These are phyloP conservation scores for Campopleginae sp. DNA, from an alignment of 2,888 invertebrate genomes.

Conservation along the genomic window DNA sequence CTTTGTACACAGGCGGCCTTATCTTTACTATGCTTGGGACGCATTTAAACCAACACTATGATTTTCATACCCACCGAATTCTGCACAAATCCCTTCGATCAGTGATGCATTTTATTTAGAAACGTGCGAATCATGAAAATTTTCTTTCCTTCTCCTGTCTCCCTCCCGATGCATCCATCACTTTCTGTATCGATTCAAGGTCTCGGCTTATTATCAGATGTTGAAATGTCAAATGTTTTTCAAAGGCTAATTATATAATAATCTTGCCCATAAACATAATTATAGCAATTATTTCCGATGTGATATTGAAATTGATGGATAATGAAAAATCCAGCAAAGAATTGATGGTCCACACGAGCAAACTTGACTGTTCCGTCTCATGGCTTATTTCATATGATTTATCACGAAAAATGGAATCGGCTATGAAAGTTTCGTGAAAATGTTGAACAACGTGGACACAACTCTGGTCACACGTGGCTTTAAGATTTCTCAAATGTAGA, in stretches of 20 bases:
- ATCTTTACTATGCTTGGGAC: background rate
- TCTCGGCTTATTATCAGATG: background rate
- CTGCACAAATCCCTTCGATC: background rate
- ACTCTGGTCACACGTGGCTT: too few species aligned
- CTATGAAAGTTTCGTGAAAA: background rate
- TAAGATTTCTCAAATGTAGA: too few species aligned
- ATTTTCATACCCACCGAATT: background rate
- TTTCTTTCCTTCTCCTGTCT: background rate
- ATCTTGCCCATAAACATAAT: background rate
- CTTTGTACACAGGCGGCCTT: background rate
- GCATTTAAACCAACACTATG: background rate
- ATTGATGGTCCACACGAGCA: background rate
- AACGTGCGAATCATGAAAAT: background rate
- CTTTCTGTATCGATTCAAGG: background rate
- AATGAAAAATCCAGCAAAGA: background rate
- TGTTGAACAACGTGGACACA: background rate
- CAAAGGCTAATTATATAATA: background rate
- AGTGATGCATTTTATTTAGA: background rate
- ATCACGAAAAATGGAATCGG: background rate
- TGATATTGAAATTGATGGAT: background rate
- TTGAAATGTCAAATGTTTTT: background rate
- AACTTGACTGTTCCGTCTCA: background rate
- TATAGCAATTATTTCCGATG: background rate
- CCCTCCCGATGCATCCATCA: background rate
- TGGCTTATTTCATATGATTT: background rate